Conservation (phyloP, 2,113 vertebrate species). For the Pholis gunnellus region DNA sequence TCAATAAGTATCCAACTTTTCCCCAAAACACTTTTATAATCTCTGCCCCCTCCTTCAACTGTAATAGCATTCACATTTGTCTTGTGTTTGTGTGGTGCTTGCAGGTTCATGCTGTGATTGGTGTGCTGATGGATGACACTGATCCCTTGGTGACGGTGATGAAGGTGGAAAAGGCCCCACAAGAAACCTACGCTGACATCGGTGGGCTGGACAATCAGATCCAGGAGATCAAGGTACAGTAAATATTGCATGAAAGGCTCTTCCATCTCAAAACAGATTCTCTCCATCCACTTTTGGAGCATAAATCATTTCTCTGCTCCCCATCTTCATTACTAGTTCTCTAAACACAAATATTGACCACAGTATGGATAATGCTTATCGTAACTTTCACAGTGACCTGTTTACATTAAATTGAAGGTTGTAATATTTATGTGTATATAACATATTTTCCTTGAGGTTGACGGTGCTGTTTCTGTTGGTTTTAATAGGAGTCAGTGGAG, state of each 20-base stretch:
- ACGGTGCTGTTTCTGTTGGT: conserved; percentile 3
- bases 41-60: not conserved
- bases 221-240: conserved; percentile 95
- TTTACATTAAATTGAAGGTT: not conserved
- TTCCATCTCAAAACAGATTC: not conserved
- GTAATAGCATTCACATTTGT: not conserved
- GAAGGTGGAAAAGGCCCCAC: conserved; percentile 99
- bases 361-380: too few species aligned
- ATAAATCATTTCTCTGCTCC: not conserved
- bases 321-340: not conserved
- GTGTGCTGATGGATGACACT: conserved; percentile 98
- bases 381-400: not conserved
- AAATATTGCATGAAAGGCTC: accelerated
- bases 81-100: not conserved
- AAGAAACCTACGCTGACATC: conserved; percentile 97
- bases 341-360: not conserved
- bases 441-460: not conserved
- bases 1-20: not conserved
- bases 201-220: conserved; percentile 98
- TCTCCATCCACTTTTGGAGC: not conserved
- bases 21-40: not conserved
- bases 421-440: not conserved
- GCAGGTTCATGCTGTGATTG: conserved; percentile 97
- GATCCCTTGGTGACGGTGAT: conserved; percentile 98
- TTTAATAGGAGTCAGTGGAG: conserved; percentile 94